These are phyloP conservation scores for Borostomias antarcticus DNA, from an alignment of 2,797 vertebrate genomes.

Conservation along the genomic window DNA sequence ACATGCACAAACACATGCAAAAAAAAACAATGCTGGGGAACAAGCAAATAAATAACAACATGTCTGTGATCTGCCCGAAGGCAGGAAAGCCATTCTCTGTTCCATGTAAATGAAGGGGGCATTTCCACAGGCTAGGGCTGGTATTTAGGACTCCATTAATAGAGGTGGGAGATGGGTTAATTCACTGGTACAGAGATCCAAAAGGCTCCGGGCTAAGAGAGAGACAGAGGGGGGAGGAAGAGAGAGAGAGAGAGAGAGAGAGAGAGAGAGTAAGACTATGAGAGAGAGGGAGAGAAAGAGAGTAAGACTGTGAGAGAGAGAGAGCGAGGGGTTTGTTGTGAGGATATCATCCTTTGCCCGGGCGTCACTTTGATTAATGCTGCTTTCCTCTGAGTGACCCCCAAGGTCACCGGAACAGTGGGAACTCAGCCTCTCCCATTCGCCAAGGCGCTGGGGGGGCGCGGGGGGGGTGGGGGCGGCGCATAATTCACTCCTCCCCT, in stretches of 20 bases:
- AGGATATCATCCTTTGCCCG: slow-evolving; percentile 65
- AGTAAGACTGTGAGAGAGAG: neutral
- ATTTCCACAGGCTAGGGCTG: slow-evolving; percentile 67
- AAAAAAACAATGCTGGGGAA: slow-evolving; percentile 34
- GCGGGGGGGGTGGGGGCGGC: slow-evolving; percentile 51
- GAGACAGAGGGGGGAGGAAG: slow-evolving; percentile 11
- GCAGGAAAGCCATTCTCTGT: slow-evolving; percentile 58
- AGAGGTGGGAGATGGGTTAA: slow-evolving; percentile 68
- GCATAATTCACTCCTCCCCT: slow-evolving; percentile 66
- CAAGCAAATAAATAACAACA: slow-evolving; percentile 55
- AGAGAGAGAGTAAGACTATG: slow-evolving; percentile 21
- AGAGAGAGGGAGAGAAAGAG: neutral
- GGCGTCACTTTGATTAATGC: slow-evolving; percentile 74
- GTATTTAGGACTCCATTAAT: slow-evolving; percentile 79
- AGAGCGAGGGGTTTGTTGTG: slow-evolving; percentile 49
- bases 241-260: slow-evolving; percentile 11
- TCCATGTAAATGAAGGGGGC: slow-evolving; percentile 66
- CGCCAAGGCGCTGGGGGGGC: slow-evolving; percentile 46
- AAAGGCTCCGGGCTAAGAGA: slow-evolving; percentile 43
- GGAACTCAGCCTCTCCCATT: slow-evolving; percentile 62
- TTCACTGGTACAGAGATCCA: slow-evolving; percentile 61
- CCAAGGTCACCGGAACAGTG: slow-evolving; percentile 72
- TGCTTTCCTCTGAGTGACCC: slow-evolving; percentile 73
- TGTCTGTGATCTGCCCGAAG: slow-evolving; percentile 51
- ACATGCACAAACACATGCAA: slow-evolving; percentile 37